Evolutionary conservation across 1,140 invertebrate genomes (phyloP).

Genomic region (Zophobas morio): DNA sequence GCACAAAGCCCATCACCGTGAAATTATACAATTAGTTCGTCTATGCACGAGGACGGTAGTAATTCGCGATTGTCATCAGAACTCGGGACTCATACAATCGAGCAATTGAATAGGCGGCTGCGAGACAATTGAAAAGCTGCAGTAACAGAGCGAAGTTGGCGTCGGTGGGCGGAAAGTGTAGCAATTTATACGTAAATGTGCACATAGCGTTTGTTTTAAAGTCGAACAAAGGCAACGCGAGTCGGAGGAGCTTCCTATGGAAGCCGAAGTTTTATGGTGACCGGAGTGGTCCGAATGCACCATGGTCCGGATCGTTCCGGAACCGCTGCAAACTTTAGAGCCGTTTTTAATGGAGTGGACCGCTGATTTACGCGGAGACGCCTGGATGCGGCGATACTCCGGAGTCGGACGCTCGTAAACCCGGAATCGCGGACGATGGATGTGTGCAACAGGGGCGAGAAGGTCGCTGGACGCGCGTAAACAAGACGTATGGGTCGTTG

Average conservation of each 20-base stretch:
- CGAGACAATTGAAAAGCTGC: constrained; percentile 55
- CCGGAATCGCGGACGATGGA: background rate
- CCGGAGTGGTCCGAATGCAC: constrained; percentile 30
- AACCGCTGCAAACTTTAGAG: constrained; percentile 37
- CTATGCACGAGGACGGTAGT: constrained; percentile 51
- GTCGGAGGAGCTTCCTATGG: constrained; percentile 24
- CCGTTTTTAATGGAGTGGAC: constrained; percentile 38
- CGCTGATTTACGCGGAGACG: constrained; percentile 11
- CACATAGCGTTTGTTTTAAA: constrained; percentile 49
- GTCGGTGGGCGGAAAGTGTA: constrained; percentile 42
- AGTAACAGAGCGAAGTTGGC: constrained; percentile 51
- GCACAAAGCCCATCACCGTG: constrained; percentile 43
- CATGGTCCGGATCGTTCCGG: constrained; percentile 15
- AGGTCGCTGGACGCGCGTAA: too few relatives aligned
- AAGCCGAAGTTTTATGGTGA: constrained; percentile 17
- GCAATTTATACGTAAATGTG: constrained; percentile 49
- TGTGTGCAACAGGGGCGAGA: background rate
- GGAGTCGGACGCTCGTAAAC: constrained; percentile 2
- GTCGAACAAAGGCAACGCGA: constrained; percentile 32
- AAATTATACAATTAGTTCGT: constrained; percentile 52
- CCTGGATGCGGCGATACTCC: background rate
- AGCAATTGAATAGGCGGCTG: constrained; percentile 53
- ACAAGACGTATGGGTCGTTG: too few relatives aligned
- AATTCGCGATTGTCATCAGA: constrained; percentile 53
- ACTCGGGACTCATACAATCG: constrained; percentile 53